Evolutionary conservation across 1,140 invertebrate genomes (phyloP), one percentile per base, ranked within the genome.

Genomic region (Steinernema feltiae): DNA sequence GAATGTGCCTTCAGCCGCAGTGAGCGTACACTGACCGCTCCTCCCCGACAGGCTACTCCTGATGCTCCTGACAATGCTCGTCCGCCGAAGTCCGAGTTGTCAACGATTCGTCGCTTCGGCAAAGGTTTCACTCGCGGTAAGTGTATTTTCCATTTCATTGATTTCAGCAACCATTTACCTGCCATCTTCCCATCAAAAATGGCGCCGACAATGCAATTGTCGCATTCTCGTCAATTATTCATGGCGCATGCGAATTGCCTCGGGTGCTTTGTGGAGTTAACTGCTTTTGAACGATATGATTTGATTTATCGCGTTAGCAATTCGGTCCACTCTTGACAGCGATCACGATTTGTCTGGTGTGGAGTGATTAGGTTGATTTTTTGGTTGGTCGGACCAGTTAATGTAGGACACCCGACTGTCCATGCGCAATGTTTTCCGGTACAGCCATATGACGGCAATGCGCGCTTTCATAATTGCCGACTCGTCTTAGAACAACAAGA

Each of bases 161-260:
- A n/a, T n/a, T n/a, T n/a, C n/a, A n/a, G n/a, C n/a, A n/a, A 3
- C 53, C 53, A 63, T 63, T 63, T 41, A 63, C 53, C 53, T 63
- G 53, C 24, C 53, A 15, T n/a, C 15, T 27, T 27, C 3, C 53
- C 15, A 27, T 7, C 15, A 27, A 27, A 12, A 3, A 63, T 63
- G 53, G 53, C 53, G 53, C 53, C 53, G 53, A 15, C 53, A 27
- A 63, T 63, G 53, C 24, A 7, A 27, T 63, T 63, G 53, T 63
- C 53, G 12, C 53, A 21, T 21, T 15, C 53, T 63, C 53, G 53
- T 63, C 24, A 63, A 63, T 63, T n/a, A 63, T 63, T 63, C 53
- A 63, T 27, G 24, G 2, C 7, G 7, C 41, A 46, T 12, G n/a
- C 41, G 41, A 46, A 46, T 12, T 27, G 53, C 53, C 53, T 63